These are phyloP conservation scores for Nomada lathburiana DNA, from an alignment of 2,888 invertebrate species.

Conservation along the genomic window DNA sequence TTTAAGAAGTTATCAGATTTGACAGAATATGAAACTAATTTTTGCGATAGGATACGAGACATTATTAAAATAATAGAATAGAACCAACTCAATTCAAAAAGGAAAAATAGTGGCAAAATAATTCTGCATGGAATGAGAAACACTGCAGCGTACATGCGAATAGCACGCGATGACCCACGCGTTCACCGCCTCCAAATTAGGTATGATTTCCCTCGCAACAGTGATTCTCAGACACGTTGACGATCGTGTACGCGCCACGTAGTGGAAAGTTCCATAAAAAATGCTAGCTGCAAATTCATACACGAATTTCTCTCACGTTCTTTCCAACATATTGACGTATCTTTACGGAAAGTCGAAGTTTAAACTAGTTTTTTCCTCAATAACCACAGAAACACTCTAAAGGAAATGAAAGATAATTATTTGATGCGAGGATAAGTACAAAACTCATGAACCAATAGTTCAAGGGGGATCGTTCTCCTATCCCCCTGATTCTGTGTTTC, in stretches of 20 bases:
- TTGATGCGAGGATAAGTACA: slow-evolving; percentile 25
- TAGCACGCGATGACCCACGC: slow-evolving; percentile 76
- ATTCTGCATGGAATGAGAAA: slow-evolving; percentile 55
- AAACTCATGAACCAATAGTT: slow-evolving; percentile 23
- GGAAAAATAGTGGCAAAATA: background rate
- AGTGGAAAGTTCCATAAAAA: slow-evolving; percentile 39
- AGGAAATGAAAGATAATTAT: background rate
- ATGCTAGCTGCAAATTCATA: background rate
- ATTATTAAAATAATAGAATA: background rate
- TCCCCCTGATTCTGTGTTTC: slow-evolving; percentile 60
- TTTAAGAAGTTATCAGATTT: too few species aligned
- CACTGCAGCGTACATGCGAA: slow-evolving; percentile 73
- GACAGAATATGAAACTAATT: background rate
- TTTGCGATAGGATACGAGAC: background rate
- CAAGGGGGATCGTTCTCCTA: slow-evolving; percentile 25
- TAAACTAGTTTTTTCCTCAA: background rate
- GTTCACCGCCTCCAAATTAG: slow-evolving; percentile 79
- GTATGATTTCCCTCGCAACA: slow-evolving; percentile 79
- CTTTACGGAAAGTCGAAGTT: background rate
- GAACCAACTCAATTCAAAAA: too few species aligned
- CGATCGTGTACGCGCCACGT: slow-evolving; percentile 9
- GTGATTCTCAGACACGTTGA: slow-evolving; percentile 71
- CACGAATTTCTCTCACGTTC: background rate
- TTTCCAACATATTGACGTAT: background rate
- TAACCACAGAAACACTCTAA: background rate